Evolutionary conservation across 1,140 invertebrate genomes (phyloP).

Genomic region (Pseudomyrmex concolor): DNA sequence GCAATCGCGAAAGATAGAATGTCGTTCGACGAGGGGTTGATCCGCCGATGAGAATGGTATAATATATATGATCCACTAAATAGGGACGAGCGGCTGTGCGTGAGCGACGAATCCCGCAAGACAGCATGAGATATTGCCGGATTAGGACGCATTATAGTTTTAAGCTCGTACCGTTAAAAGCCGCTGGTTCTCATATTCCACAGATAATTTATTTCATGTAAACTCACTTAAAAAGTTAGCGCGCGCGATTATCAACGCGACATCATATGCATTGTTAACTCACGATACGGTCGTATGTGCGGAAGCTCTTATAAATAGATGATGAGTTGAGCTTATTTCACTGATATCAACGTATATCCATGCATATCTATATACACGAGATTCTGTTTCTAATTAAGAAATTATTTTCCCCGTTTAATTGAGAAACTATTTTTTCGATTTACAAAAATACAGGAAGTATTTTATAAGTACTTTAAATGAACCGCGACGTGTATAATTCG

Average conservation of each 20-base stretch:
- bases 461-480: too few relatives aligned
- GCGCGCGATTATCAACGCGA: constrained; percentile 22
- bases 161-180: constrained; percentile 78
- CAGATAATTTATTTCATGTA: constrained; percentile 50
- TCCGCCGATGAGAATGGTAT: constrained; percentile 77
- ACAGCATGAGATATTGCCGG: constrained; percentile 81
- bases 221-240: constrained; percentile 50
- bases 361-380: background rate
- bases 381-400: background rate
- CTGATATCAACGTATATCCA: background rate
- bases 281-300: background rate
- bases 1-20: constrained; percentile 60
- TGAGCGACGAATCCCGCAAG: constrained; percentile 80
- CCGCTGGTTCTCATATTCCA: constrained; percentile 75
- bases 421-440: background rate
- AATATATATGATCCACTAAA: constrained; percentile 82
- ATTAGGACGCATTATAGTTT: constrained; percentile 82
- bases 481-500: background rate
- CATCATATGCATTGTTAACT: constrained; percentile 33
- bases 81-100: constrained; percentile 75
- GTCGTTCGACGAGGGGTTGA: constrained; percentile 78
- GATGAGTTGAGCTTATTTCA: background rate
- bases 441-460: background rate
- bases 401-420: too few relatives aligned
- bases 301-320: constrained; percentile 14